phyloP scores from a whole-genome alignment of 64 coral and sea anemone genomes.

The Actinia equina region DNA sequence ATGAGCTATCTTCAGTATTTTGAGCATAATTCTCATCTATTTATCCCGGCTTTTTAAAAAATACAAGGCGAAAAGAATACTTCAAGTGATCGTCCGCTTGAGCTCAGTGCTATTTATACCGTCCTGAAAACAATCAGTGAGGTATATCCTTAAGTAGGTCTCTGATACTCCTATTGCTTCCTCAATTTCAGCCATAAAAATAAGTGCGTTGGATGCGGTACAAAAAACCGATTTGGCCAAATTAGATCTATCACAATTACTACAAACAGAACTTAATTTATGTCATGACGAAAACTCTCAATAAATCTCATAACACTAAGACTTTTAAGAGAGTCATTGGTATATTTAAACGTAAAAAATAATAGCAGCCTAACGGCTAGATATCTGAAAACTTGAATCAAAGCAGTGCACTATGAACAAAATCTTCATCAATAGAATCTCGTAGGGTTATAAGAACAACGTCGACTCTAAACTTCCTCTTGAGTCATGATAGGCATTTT shows the following conservation, averaged over 20 bases:
- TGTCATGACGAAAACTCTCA: no score
- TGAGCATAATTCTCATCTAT: background rate
- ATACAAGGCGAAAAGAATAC: background rate
- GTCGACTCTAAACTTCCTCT: background rate
- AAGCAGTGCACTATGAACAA: no score
- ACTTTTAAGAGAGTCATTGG: no score
- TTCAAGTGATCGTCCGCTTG: background rate
- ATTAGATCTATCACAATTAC: background rate
- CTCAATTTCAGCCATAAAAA: background rate
- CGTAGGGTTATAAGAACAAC: no score
- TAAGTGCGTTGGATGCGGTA: background rate
- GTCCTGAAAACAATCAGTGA: background rate
- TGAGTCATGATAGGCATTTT: background rate
- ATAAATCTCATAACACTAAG: no score
- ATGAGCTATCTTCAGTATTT: background rate
- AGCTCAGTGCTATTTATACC: background rate
- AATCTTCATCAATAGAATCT: no score
- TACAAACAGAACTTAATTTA: background rate
- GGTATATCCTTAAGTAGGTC: background rate
- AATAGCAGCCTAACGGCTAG: no score
- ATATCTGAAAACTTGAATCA: no score
- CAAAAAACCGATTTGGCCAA: background rate
- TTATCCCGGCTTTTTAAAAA: background rate
- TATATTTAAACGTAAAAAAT: no score
- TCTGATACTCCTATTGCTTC: background rate